Conservation (phyloP, 2,797 vertebrate species). For the Amblyopsis hoosieri region DNA sequence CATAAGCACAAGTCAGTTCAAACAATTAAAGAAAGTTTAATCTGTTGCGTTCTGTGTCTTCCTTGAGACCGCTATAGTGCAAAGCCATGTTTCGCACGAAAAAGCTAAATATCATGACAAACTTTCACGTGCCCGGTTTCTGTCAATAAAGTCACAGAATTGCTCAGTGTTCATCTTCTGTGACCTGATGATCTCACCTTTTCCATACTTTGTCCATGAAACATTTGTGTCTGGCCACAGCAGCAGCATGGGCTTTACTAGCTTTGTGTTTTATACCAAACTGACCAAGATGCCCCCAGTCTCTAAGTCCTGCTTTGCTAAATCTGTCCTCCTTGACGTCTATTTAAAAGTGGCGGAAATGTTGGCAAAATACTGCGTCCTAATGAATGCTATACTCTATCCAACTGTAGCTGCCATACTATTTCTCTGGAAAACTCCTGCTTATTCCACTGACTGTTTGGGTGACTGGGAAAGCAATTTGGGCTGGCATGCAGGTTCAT, state of each 20-base stretch:
- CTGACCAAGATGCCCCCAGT: neutral
- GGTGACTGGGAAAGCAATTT: neutral
- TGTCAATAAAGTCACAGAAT: neutral
- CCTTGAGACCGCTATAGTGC: neutral
- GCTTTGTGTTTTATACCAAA: neutral
- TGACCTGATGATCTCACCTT: constrained; percentile 2
- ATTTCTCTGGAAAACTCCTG: neutral
- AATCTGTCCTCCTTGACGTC: neutral
- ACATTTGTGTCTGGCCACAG: neutral
- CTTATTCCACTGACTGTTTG: neutral
- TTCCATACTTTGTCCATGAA: neutral
- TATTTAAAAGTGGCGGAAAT: neutral
- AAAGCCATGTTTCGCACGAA: neutral
- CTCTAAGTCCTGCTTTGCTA: neutral
- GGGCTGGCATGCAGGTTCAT: neutral
- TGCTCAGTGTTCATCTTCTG: neutral
- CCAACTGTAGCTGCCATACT: neutral
- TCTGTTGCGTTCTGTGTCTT: constrained; percentile 3
- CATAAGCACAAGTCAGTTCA: neutral
- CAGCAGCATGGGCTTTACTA: no score
- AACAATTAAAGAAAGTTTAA: neutral
- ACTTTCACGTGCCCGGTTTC: constrained; percentile 1
- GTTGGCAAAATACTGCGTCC: no score
- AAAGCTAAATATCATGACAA: neutral
- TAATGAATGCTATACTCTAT: no score